phyloP scores from a whole-genome alignment of 37 sponge, comb jelly and placozoan genomes.

The Aplysina aerophoba region DNA sequence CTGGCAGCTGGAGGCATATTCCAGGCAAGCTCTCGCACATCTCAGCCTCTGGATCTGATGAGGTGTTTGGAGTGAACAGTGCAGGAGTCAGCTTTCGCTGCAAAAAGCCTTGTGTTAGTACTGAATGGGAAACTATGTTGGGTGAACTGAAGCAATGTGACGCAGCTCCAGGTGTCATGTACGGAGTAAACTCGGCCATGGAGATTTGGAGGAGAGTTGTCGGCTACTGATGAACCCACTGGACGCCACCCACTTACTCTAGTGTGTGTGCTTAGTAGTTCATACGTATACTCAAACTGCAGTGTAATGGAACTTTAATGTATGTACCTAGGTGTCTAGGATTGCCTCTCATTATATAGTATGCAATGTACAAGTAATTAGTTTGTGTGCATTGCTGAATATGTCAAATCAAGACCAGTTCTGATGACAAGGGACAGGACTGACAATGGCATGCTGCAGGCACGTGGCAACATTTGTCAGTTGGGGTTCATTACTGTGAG shows the following conservation, averaged over 20 bases:
- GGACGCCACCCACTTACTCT: neutral
- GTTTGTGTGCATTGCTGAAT: too few species aligned
- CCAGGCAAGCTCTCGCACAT: slow-evolving; percentile 31
- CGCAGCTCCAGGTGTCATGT: neutral
- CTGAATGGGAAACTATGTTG: neutral
- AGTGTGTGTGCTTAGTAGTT: too few species aligned
- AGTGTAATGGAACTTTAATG: too few species aligned
- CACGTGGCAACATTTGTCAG: too few species aligned
- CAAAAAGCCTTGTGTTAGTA: neutral
- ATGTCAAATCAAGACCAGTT: too few species aligned
- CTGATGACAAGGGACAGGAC: too few species aligned
- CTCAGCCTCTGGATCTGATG: slow-evolving; percentile 45
- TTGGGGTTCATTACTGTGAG: too few species aligned
- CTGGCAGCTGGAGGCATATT: neutral
- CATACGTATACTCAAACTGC: too few species aligned
- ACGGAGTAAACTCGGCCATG: neutral
- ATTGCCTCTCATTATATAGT: too few species aligned
- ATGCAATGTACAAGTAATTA: too few species aligned
- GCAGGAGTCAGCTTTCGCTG: neutral
- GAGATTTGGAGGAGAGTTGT: neutral
- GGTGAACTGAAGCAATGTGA: slow-evolving; percentile 9
- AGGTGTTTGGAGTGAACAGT: slow-evolving; percentile 35
- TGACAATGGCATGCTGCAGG: too few species aligned
- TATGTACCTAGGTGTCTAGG: too few species aligned
- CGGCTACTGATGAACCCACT: neutral